Evolutionary conservation across 2,888 invertebrate species (phyloP).

Genomic region (Tenthredo mesomela): DNA sequence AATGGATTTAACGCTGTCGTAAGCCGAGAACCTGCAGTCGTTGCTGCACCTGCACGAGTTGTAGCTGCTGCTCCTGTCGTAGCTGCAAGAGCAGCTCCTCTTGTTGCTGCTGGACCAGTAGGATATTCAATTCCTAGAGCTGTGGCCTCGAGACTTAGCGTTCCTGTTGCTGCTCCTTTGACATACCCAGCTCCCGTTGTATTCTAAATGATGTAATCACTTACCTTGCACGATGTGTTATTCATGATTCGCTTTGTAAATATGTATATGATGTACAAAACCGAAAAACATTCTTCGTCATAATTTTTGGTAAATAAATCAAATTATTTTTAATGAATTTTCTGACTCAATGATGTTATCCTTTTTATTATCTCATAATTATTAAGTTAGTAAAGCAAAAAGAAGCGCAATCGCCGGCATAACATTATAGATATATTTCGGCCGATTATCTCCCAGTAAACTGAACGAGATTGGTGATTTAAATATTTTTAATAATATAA

Average conservation of each 20-base stretch:
- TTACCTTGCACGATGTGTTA: neutral
- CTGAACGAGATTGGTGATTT: neutral
- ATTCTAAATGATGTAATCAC: slow-evolving; percentile 52
- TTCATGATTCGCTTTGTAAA: slow-evolving; percentile 1
- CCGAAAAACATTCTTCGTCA: slow-evolving; percentile 11
- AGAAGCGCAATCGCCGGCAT: neutral
- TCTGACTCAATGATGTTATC: neutral
- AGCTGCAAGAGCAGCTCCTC: slow-evolving; percentile 45
- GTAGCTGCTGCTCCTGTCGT: slow-evolving; percentile 57
- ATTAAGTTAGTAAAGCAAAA: neutral
- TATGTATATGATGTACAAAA: slow-evolving; percentile 1
- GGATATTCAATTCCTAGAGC: slow-evolving; percentile 66
- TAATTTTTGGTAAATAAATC: slow-evolving; percentile 35
- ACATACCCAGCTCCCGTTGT: slow-evolving; percentile 56
- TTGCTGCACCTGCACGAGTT: slow-evolving; percentile 28
- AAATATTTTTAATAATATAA: neutral
- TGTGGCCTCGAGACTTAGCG: slow-evolving; percentile 66
- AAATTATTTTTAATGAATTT: slow-evolving; percentile 24
- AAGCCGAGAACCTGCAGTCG: slow-evolving; percentile 66
- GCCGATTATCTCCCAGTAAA: neutral
- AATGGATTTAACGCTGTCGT: slow-evolving; percentile 73
- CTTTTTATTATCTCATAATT: neutral
- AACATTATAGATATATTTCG: neutral
- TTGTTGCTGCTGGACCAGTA: slow-evolving; percentile 74
- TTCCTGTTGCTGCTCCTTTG: slow-evolving; percentile 58